Percentiles rank a stretch among this genome's conserved stretches.
Evolutionary conservation across 2,797 vertebrate species (phyloP).

Genomic region (Telmatherina bonti): DNA sequence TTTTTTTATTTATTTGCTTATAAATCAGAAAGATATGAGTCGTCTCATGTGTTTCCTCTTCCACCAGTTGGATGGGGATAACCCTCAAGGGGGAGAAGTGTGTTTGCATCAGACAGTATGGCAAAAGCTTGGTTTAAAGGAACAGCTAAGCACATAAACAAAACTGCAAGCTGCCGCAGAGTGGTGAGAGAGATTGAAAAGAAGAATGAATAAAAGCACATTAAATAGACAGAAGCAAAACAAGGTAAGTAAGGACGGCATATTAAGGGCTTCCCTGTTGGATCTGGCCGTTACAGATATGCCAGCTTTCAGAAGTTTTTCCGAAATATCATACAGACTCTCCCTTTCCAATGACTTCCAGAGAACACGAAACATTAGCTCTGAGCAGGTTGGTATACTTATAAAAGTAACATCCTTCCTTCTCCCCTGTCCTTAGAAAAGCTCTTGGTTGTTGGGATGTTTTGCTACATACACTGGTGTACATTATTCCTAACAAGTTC

Average conservation of each 20-base stretch:
- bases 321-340: conserved; percentile 58
- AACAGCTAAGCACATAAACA: conserved; percentile 63
- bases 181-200: conserved; percentile 36
- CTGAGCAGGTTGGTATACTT: conserved; percentile 18
- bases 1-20: conserved; percentile 24
- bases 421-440: conserved; percentile 29
- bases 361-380: conserved; percentile 23
- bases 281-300: conserved; percentile 26
- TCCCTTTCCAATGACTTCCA: conserved; percentile 56
- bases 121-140: conserved; percentile 66
- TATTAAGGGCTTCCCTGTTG: conserved; percentile 31
- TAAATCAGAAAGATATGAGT: conserved; percentile 43
- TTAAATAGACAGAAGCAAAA: conserved; percentile 15
- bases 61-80: conserved; percentile 46
- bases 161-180: conserved; percentile 35
- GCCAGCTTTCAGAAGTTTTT: conserved; percentile 47
- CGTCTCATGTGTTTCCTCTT: conserved; percentile 49
- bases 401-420: conserved; percentile 40
- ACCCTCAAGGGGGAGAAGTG: conserved; percentile 59
- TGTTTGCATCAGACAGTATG: conserved; percentile 48
- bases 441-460: conserved; percentile 49
- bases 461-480: conserved; percentile 42
- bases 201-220: conserved; percentile 22
- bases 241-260: conserved; percentile 12
- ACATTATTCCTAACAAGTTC: conserved; percentile 43